Evolutionary conservation across 2,113 vertebrate species (phyloP), one percentile per base, ranked within the genome.

Genomic region (Megaleporinus macrocephalus): DNA sequence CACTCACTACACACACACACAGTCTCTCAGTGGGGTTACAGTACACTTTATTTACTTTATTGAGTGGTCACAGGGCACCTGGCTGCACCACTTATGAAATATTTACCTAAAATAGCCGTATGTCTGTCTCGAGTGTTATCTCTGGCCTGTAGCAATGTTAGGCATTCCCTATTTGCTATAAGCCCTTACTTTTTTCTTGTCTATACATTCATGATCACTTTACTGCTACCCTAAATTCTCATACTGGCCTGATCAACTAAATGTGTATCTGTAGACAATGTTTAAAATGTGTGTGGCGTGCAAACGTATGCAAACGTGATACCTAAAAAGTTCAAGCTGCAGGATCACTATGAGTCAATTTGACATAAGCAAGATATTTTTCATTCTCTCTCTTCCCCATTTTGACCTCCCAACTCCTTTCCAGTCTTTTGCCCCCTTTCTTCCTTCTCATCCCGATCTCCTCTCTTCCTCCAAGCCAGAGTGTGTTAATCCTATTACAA

Each of bases 401-500:
- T 77, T 80, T 77, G 92, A 91, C 81, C 78, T 70, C 75, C 79
- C 55, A 91, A 90, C 92, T 91, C 29, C 51, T 90, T 91, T 71
- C 79, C 47, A 16, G 13, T 70, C 74, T 51, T 57, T 73, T 72
- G 30, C 69, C 76, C 76, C 74, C 68, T 63, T 76, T 87, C 86
- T 88, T 87, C 87, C 88, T 92, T 89, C 83, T 47, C 77, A 88
- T 89, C 89, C 47, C 78, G 73, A 71, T 87, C 73, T 87, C 76
- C 85, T 92, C 79, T 87, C 82, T 84, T 84, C 63, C 76, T 66
- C 63, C 20, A 78, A 33, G 5, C 83, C 79, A 87, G 78, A 88
- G 90, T 88, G 84, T 82, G 85, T 78, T 92, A 93, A 94, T 93
- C 92, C 89, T 90, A 92, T 93, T 93, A 92, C 86, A 91, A 85